Evolutionary conservation across 2,113 vertebrate species (phyloP).

Genomic region (Fregetta grallaria): DNA sequence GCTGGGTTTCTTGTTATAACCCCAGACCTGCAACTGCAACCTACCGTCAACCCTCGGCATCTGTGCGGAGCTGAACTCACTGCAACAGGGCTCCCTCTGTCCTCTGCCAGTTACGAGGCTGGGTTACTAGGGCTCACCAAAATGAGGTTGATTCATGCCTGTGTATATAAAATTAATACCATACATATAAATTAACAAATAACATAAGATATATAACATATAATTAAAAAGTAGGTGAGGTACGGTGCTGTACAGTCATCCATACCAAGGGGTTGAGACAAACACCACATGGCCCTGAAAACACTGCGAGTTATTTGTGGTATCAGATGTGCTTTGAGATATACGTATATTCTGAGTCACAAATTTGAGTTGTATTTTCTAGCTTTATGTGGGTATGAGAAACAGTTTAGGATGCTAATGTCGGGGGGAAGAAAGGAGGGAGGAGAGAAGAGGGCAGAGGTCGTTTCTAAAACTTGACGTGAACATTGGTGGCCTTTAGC

Average conservation of each 20-base stretch:
- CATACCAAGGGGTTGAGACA: neutral
- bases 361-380: neutral
- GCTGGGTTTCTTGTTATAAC: neutral
- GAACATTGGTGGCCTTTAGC: neutral
- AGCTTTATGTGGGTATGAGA: neutral
- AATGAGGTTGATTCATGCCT: neutral
- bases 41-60: fast-evolving
- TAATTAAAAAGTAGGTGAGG: neutral
- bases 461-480: neutral
- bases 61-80: neutral
- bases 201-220: neutral
- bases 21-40: neutral
- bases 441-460: neutral
- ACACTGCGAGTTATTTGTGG: neutral
- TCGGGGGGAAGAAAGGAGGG: neutral
- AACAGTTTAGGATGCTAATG: neutral
- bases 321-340: neutral
- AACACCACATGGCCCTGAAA: neutral
- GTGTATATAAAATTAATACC: neutral
- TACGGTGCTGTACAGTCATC: neutral
- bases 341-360: neutral
- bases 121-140: neutral
- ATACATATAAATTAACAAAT: neutral
- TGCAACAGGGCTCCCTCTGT: neutral
- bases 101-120: neutral